Conservation (phyloP, 2,888 invertebrate genomes). For the Meganola albula region DNA sequence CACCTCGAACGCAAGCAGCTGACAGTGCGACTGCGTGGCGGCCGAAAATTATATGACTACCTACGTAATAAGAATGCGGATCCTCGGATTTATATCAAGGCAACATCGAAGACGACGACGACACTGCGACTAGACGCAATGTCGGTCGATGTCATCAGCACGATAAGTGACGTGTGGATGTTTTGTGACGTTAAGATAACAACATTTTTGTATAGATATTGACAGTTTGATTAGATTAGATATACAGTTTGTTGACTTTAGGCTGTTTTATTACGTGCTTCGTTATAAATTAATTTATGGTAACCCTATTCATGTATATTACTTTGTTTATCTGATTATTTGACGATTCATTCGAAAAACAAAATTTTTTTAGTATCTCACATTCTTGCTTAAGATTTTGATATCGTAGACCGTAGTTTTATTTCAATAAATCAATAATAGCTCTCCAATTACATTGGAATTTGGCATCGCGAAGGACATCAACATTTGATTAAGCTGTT, state of each 20-base stretch:
- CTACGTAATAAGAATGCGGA: constrained; percentile 73
- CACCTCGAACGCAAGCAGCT: constrained; percentile 38
- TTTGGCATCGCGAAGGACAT: constrained; percentile 36
- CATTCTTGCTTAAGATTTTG: too few relatives aligned
- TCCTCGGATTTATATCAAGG: constrained; percentile 69
- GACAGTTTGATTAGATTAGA: constrained; percentile 6
- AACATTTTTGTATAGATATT: too few relatives aligned
- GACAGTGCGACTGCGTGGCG: constrained; percentile 52
- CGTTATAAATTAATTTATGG: constrained; percentile 12
- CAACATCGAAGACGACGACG: constrained; percentile 52
- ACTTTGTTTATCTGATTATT: too few relatives aligned
- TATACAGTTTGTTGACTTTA: constrained; percentile 10
- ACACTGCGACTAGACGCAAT: constrained; percentile 38
- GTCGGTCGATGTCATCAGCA: constrained; percentile 32
- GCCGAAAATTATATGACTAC: constrained; percentile 55
- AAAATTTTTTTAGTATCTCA: too few relatives aligned
- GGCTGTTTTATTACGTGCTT: constrained; percentile 13
- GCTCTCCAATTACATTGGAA: constrained; percentile 41
- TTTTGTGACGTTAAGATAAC: constrained; percentile 8
- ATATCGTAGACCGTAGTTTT: constrained; percentile 20
- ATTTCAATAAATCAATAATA: constrained; percentile 26
- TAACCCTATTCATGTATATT: constrained; percentile 17
- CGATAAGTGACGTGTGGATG: constrained; percentile 23
- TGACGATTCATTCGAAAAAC: too few relatives aligned
- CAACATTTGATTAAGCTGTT: constrained; percentile 33